Conservation (phyloP, 92 coral and sea anemone species). For the Nematostella vectensis region DNA sequence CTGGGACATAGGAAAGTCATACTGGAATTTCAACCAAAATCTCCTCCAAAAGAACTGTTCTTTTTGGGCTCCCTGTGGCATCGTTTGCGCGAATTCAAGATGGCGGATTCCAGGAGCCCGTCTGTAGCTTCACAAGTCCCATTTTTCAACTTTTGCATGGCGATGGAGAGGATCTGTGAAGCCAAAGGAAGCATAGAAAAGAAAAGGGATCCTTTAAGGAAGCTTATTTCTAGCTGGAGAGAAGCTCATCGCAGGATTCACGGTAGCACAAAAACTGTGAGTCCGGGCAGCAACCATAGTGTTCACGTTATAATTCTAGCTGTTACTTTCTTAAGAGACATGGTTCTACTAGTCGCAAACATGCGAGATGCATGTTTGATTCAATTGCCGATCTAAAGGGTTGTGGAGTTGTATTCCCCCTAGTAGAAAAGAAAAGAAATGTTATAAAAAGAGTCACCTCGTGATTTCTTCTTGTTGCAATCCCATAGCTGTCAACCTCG, state of each 20-base stretch:
- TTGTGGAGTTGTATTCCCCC: neutral
- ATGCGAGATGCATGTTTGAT: no score
- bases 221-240: slow-evolving; percentile 65
- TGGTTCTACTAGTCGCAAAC: no score
- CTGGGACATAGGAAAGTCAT: no score
- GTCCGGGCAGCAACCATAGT: neutral
- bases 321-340: no score
- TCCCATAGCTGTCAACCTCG: no score
- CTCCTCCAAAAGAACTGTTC: no score
- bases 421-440: neutral
- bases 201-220: slow-evolving; percentile 61
- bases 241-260: slow-evolving; percentile 64
- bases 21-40: no score
- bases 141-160: slow-evolving; percentile 66
- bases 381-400: no score
- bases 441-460: no score
- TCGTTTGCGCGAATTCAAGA: slow-evolving; percentile 14
- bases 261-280: slow-evolving; percentile 66
- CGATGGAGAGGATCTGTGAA: slow-evolving; percentile 65
- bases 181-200: slow-evolving; percentile 80
- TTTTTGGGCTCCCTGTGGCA: slow-evolving; percentile 6
- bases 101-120: slow-evolving; percentile 55
- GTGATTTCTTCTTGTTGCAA: no score
- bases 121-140: slow-evolving; percentile 84
- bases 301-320: no score